phyloP scores from a whole-genome alignment of 2,797 vertebrate genomes.

The Eulemur coronatus region DNA sequence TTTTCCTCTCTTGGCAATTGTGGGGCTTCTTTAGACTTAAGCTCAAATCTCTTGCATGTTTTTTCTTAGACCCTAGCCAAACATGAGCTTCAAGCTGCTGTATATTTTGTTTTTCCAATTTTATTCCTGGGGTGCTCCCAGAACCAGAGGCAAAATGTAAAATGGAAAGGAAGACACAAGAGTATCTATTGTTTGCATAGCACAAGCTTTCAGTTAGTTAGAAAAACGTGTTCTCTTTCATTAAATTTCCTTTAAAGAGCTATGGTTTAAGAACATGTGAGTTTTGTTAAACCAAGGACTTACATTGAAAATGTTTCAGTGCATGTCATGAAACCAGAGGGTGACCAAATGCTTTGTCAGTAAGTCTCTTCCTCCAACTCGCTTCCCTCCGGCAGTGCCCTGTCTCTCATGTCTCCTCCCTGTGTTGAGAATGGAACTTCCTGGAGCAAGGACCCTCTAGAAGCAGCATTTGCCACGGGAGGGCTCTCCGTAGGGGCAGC shows the following conservation, averaged over 20 bases:
- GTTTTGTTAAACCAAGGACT: constrained; percentile 20
- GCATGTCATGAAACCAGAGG: neutral
- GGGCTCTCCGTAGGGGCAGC: neutral
- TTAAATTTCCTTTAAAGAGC: constrained; percentile 44
- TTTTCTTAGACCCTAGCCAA: neutral
- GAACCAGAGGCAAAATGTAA: constrained; percentile 49
- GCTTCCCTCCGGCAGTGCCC: accelerated
- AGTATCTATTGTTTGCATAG: constrained; percentile 6
- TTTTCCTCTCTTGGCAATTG: neutral
- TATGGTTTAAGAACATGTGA: constrained; percentile 34
- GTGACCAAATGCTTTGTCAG: neutral
- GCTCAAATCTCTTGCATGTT: neutral
- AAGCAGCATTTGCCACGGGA: neutral
- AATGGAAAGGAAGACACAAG: constrained; percentile 53
- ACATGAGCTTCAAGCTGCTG: neutral
- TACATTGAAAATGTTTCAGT: constrained; percentile 33
- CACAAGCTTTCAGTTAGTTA: neutral
- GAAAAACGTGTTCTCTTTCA: constrained; percentile 27
- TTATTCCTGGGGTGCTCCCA: neutral
- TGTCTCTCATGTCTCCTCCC: neutral
- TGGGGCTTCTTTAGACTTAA: neutral
- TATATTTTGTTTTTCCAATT: neutral
- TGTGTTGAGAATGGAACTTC: neutral
- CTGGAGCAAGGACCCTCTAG: neutral
- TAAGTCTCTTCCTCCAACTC: neutral